Evolutionary conservation across 2,113 vertebrate genomes (phyloP).

Genomic region (Trematocara marginatum): DNA sequence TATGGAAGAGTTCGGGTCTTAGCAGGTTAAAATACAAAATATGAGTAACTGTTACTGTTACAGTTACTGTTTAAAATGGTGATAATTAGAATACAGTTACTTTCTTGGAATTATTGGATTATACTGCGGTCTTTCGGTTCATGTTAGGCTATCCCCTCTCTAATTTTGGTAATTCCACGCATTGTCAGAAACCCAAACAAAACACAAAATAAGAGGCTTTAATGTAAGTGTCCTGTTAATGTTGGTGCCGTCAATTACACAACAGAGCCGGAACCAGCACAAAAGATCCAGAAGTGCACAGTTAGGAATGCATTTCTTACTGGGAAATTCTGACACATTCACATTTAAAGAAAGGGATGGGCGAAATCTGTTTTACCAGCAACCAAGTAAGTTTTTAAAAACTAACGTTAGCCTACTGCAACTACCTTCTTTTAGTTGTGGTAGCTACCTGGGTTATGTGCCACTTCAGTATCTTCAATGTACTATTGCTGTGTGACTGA

Average conservation of each 20-base stretch:
- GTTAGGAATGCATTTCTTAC: background rate
- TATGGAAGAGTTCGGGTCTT: background rate
- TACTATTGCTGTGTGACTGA: background rate
- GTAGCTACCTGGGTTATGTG: background rate
- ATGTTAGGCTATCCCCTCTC: background rate
- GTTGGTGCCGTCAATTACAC: background rate
- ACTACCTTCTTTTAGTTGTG: background rate
- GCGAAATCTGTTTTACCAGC: fast-evolving
- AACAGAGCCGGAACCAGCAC: fast-evolving
- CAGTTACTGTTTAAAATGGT: fast-evolving
- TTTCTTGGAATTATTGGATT: background rate
- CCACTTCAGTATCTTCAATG: background rate
- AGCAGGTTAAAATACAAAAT: background rate
- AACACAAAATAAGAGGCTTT: background rate
- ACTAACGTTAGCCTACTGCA: fast-evolving
- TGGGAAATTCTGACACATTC: background rate
- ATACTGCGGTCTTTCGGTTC: fast-evolving
- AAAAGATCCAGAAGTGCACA: fast-evolving
- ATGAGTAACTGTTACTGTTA: background rate
- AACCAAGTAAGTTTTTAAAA: background rate
- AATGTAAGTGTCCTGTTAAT: background rate
- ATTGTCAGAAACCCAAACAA: background rate
- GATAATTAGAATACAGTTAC: background rate
- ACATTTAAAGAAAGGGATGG: background rate
- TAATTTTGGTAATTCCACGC: background rate